Conservation (phyloP, 2,797 vertebrate species). For the Sardinella longiceps region DNA sequence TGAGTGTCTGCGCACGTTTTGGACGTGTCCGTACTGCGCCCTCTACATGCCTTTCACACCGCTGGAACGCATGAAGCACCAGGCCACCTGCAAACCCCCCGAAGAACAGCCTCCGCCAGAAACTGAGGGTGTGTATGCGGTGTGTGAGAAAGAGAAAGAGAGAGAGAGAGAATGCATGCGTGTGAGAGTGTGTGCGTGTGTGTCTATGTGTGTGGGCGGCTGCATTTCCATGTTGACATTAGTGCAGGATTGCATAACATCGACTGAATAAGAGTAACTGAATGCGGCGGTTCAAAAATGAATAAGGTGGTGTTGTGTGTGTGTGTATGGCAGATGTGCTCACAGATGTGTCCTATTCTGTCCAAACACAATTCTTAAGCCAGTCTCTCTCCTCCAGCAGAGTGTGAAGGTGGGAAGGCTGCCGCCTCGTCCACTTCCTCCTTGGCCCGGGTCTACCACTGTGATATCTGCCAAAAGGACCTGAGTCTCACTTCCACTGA, state of each 20-base stretch:
- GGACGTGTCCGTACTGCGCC: conserved; percentile 87
- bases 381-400: conserved; percentile 54
- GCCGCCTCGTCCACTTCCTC: conserved; percentile 49
- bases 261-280: not conserved
- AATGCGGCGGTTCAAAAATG: not conserved
- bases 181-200: not conserved
- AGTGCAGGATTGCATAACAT: not conserved
- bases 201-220: not conserved
- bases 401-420: conserved; percentile 43
- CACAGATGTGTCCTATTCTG: not conserved
- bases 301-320: not conserved
- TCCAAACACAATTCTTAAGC: not conserved
- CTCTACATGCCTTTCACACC: conserved; percentile 90
- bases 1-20: conserved; percentile 90
- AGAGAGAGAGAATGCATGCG: too few relatives aligned
- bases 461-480: conserved; percentile 79
- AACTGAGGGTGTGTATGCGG: not conserved
- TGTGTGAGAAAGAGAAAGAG: too few relatives aligned
- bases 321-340: not conserved
- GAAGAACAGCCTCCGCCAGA: conserved; percentile 57
- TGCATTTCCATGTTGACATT: not conserved
- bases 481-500: conserved; percentile 85
- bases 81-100: conserved; percentile 75
- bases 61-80: conserved; percentile 85
- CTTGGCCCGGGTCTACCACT: conserved; percentile 80